A percentile compares a stretch with the other conserved stretches of the same genome.
Conservation (phyloP, 1,140 invertebrate species). For the Pachypeltis micranthus region DNA sequence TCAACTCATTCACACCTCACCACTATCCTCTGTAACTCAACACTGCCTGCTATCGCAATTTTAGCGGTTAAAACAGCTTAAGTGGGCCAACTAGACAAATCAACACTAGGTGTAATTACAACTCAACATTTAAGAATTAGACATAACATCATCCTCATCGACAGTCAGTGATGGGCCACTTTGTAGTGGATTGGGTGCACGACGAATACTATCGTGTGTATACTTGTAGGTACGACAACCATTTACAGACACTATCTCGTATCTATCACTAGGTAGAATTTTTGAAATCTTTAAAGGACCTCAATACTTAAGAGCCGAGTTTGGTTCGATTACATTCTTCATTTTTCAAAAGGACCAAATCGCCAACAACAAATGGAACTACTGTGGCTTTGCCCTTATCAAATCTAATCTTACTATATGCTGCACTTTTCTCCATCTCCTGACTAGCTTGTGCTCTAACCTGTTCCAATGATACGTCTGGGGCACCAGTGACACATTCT, state of each 20-base stretch:
- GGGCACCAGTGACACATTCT: conserved; percentile 8
- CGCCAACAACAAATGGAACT: conserved; percentile 27
- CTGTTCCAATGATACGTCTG: background rate
- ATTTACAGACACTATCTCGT: conserved; percentile 17
- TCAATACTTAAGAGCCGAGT: conserved; percentile 30
- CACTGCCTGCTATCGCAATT: no score
- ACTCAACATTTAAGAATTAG: no score
- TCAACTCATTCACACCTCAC: no score
- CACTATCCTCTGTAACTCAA: no score
- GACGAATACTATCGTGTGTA: background rate
- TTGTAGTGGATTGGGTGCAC: conserved; percentile 2
- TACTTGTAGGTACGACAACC: conserved; percentile 29
- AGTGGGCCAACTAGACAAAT: no score
- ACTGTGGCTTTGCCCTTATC: conserved; percentile 30
- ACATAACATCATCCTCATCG: no score
- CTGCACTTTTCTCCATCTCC: conserved; percentile 15
- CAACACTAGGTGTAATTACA: no score
- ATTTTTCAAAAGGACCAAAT: conserved; percentile 31
- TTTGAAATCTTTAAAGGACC: conserved; percentile 30
- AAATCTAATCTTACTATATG: conserved; percentile 30
- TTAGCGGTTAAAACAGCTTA: no score
- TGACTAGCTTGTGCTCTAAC: background rate
- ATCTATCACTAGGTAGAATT: conserved; percentile 27
- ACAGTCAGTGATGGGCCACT: no score
- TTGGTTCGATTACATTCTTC: conserved; percentile 32